These are phyloP conservation scores for Entomobrya multifasciata DNA, from an alignment of 2,888 invertebrate genomes.

Conservation along the genomic window DNA sequence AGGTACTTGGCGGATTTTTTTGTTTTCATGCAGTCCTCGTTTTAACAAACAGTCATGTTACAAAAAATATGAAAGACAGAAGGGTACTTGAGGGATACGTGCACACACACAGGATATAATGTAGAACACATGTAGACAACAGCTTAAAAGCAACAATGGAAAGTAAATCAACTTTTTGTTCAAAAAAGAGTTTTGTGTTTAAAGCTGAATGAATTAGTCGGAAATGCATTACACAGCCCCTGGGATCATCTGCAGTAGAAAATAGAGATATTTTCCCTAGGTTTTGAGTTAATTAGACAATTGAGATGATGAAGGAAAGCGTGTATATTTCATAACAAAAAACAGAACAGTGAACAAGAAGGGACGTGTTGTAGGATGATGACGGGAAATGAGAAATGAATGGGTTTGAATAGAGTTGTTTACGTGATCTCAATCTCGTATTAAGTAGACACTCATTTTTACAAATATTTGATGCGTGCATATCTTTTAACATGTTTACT, in stretches of 20 bases:
- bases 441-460: constrained; percentile 6
- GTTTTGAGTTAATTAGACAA: constrained; percentile 78
- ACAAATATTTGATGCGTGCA: background rate
- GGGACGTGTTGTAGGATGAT: too few species aligned
- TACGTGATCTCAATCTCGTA: constrained; percentile 60
- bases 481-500: too few species aligned
- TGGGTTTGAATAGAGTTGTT: constrained; percentile 72
- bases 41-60: too few species aligned
- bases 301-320: constrained; percentile 58
- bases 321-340: constrained; percentile 19
- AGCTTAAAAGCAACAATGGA: constrained; percentile 58
- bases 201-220: constrained; percentile 9
- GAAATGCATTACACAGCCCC: constrained; percentile 53
- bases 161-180: constrained; percentile 32
- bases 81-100: constrained; percentile 39
- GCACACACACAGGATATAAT: constrained; percentile 13
- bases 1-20: constrained; percentile 50
- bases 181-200: too few species aligned
- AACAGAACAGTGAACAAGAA: too few species aligned
- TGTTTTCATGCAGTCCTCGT: constrained; percentile 19
- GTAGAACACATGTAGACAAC: constrained; percentile 43
- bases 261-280: constrained; percentile 37
- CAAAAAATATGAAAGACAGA: constrained; percentile 6
- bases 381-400: constrained; percentile 50
- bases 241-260: constrained; percentile 1